Evolutionary conservation across 1,140 invertebrate species (phyloP).

Genomic region (Musca domestica): DNA sequence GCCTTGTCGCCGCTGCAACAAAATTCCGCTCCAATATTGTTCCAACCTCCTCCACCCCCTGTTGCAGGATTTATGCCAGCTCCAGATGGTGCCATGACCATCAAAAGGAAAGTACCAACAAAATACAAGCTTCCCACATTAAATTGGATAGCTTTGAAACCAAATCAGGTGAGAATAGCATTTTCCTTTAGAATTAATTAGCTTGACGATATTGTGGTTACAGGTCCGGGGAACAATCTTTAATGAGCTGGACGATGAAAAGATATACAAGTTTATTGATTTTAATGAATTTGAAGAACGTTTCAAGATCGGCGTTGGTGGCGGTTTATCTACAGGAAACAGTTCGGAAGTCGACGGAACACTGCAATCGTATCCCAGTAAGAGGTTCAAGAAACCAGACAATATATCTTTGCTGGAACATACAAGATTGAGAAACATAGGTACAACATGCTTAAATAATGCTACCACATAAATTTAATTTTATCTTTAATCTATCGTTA

Average conservation of each 20-base stretch:
- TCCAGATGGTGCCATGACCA: conserved; percentile 87
- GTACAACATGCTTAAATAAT: conserved; percentile 60
- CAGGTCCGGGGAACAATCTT: conserved; percentile 97
- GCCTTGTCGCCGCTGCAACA: conserved; percentile 38
- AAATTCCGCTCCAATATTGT: conserved; percentile 56
- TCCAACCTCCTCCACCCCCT: conserved; percentile 59
- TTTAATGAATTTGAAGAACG: conserved; percentile 93
- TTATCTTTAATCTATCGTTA: too few species aligned
- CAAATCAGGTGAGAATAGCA: conserved; percentile 76
- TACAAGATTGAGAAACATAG: conserved; percentile 94
- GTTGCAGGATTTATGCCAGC: conserved; percentile 72
- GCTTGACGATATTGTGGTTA: conserved; percentile 11
- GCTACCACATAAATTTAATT: too few species aligned
- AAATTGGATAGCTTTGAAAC: conserved; percentile 97
- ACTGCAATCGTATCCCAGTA: conserved; percentile 75
- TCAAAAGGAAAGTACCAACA: conserved; percentile 94
- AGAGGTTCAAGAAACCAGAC: conserved; percentile 88
- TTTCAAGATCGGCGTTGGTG: conserved; percentile 80
- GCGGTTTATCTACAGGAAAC: conserved; percentile 61
- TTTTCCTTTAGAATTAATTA: background rate
- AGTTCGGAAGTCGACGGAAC: conserved; percentile 66
- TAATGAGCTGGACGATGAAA: conserved; percentile 96
- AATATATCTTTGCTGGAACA: conserved; percentile 90
- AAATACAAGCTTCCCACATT: conserved; percentile 97
- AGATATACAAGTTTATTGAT: conserved; percentile 82